Evolutionary conservation across 1,140 invertebrate species (phyloP), one percentile per base, ranked within the genome.

Genomic region (Drosophila gunungcola): DNA sequence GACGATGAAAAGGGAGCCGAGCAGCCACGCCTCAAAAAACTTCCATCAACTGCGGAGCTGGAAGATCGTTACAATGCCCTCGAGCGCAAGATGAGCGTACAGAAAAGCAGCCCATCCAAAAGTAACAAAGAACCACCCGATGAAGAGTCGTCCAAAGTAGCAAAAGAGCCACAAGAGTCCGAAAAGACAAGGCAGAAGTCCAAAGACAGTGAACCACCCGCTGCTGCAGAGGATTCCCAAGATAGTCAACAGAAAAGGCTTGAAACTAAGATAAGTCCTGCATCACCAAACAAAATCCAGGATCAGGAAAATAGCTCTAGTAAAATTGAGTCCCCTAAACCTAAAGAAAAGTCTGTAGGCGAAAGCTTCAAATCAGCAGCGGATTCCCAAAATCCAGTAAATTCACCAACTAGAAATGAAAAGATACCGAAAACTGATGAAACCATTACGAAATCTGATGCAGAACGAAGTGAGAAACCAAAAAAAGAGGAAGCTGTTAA

Each of bases 41-140:
- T 91, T 51, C 90, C 90, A 27, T 91, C 90, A 5, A 91, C 90
- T 53, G 90, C 90, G 16, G 90, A 91, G 51, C 56, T 91, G 4
- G 90, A 91, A 56, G 77, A 91, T 73, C 81, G 90, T 4, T 91
- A 86, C 27, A 88, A 91, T 78, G 90, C 85, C 12, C 38, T 91
- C 1, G 90, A 91, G 41, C 70, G 90, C 25, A 78, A 80, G 39
- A 72, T 86, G 65, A 91, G 90, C 5, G 38, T 80, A 11, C 81
- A 91, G 21, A 86, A 90, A 52, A 73, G 54, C 25, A 91, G 79
- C 62, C 85, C 82, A n/a, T 39, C 62, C 11, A 85, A 73, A 32
- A 34, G 68, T 9, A 91, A 86, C 5, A 90, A 91, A n/a, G 79
- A 91, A 27, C 89, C 90, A 3, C 89, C 90, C 9, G 90, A 91